A percentile compares a stretch with the other conserved stretches of the same genome.
These are phyloP conservation scores for Drosophila atroscutellata DNA, from an alignment of 2,888 invertebrate genomes.

Conservation along the genomic window DNA sequence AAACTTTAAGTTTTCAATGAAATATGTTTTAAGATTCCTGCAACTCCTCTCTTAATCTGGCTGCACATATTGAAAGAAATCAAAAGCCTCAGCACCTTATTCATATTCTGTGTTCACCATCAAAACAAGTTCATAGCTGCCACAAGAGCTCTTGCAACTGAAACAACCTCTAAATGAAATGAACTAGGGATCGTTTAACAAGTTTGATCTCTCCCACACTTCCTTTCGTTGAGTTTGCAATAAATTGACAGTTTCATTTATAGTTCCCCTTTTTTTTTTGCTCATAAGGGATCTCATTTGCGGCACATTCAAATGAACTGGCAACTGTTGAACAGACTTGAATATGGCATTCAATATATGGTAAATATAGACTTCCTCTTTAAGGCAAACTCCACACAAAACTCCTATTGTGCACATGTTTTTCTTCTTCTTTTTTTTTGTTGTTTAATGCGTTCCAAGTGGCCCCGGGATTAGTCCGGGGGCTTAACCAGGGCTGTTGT, in stretches of 20 bases:
- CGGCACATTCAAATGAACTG: constrained; percentile 34
- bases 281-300: constrained; percentile 9
- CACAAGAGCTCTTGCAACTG: background rate
- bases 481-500: constrained; percentile 2
- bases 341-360: constrained; percentile 42
- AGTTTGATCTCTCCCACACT: background rate
- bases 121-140: background rate
- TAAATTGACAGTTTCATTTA: constrained; percentile 7
- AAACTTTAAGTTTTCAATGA: background rate
- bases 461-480: constrained; percentile 29
- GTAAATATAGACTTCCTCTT: constrained; percentile 68
- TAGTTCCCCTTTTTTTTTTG: constrained; percentile 2
- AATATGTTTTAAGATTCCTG: background rate
- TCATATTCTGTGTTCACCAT: background rate
- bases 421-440: constrained; percentile 1
- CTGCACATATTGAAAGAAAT: background rate
- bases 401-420: constrained; percentile 41
- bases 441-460: constrained; percentile 30
- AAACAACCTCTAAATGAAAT: background rate
- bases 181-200: background rate
- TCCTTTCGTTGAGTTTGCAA: background rate
- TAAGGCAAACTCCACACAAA: constrained; percentile 25
- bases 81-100: background rate
- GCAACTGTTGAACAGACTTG: constrained; percentile 58
- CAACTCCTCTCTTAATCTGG: background rate